Percentiles rank a stretch among this genome's conserved stretches.
phyloP scores from a whole-genome alignment of 1,140 invertebrate species.

The Phymorhynchus buccinoides region DNA sequence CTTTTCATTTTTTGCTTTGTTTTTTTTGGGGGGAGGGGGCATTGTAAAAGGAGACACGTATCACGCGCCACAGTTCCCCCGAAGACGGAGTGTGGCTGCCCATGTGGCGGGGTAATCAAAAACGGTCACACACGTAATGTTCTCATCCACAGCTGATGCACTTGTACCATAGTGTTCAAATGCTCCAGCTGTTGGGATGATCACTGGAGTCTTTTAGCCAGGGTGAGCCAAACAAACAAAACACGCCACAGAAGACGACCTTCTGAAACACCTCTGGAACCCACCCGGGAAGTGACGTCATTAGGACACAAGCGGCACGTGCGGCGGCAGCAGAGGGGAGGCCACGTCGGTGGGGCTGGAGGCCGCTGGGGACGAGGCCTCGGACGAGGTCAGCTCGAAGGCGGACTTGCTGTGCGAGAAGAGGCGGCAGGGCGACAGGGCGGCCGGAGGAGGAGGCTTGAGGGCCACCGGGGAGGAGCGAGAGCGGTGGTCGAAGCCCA shows the following conservation, averaged over 20 bases:
- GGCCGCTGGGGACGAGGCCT: neutral
- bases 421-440: constrained; percentile 41
- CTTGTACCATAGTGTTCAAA: no score
- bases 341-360: constrained; percentile 20
- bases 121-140: no score
- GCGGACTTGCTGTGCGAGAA: constrained; percentile 40
- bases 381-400: constrained; percentile 29
- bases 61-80: neutral
- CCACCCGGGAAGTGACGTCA: neutral
- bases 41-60: neutral
- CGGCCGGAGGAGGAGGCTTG: no score
- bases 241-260: neutral
- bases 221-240: neutral
- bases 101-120: no score
- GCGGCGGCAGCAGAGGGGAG: neutral
- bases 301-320: constrained; percentile 13
- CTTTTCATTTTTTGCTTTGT: neutral
- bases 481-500: constrained; percentile 32
- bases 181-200: no score
- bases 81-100: no score
- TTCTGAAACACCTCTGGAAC: neutral
- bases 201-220: no score
- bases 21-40: no score
- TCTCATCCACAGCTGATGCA: no score
- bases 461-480: constrained; percentile 5